Conservation (phyloP, 1,140 invertebrate species). For the Drosophila asahinai region DNA sequence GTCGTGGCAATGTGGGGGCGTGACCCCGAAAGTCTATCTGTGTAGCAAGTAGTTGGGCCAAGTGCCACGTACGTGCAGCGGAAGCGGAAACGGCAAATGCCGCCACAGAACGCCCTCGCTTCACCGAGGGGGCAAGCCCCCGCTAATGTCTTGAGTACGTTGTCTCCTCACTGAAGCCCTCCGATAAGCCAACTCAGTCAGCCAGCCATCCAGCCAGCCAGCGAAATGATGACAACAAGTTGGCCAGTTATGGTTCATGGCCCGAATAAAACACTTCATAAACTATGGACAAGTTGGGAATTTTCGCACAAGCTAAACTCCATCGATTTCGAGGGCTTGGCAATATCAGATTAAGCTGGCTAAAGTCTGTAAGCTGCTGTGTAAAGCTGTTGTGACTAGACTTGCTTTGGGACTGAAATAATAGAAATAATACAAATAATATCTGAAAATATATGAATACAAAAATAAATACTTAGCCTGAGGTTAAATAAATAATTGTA, state of each 20-base stretch:
- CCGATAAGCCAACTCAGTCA: slow-evolving; percentile 1
- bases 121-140: neutral
- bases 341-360: neutral
- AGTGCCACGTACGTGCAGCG: slow-evolving; percentile 70
- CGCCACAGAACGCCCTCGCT: slow-evolving; percentile 33
- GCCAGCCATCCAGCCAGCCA: neutral
- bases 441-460: too few species aligned
- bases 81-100: slow-evolving; percentile 71
- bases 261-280: slow-evolving; percentile 40
- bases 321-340: slow-evolving; percentile 6
- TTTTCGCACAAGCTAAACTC: slow-evolving; percentile 20
- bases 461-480: neutral
- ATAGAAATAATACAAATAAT: too few species aligned
- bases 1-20: slow-evolving; percentile 23
- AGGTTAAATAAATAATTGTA: neutral
- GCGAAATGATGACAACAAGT: slow-evolving; percentile 43
- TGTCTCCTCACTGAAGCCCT: neutral
- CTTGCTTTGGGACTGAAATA: neutral
- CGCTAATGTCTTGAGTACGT: slow-evolving; percentile 46
- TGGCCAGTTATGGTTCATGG: slow-evolving; percentile 30
- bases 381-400: slow-evolving; percentile 3
- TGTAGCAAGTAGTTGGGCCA: slow-evolving; percentile 70
- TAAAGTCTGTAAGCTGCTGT: neutral
- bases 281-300: slow-evolving; percentile 16
- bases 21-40: slow-evolving; percentile 26